phyloP scores from a whole-genome alignment of 2,113 vertebrate genomes.

The Pituophis catenifer region DNA sequence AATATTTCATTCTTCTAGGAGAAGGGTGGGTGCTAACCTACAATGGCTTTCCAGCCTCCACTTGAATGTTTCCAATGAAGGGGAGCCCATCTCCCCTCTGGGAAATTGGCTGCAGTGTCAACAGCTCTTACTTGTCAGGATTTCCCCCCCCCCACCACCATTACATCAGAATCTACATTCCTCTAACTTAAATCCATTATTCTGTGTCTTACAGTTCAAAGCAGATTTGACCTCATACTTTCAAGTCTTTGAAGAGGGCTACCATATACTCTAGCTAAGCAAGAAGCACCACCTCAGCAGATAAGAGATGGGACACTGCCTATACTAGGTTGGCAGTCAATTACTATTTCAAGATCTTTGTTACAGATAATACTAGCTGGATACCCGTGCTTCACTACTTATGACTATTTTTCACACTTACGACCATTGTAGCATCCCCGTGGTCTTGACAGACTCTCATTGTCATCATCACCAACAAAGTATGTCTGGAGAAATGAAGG shows the following conservation, averaged over 20 bases:
- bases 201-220: background rate
- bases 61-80: background rate
- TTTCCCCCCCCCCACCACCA: accelerated
- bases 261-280: background rate
- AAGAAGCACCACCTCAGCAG: background rate
- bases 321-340: background rate
- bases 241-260: background rate
- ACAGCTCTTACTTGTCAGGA: background rate
- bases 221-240: background rate
- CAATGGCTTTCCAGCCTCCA: background rate
- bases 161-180: background rate
- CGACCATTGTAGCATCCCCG: no score
- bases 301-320: background rate
- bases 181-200: background rate
- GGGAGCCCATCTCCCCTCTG: background rate
- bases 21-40: no score
- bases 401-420: no score
- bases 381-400: no score
- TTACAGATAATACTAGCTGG: background rate
- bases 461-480: no score
- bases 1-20: no score
- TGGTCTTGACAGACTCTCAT: no score
- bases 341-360: background rate
- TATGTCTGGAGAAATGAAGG: no score
- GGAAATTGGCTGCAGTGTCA: background rate